Evolutionary conservation across 1,140 invertebrate genomes (phyloP).

Genomic region (Camponotus pennsylvanicus): DNA sequence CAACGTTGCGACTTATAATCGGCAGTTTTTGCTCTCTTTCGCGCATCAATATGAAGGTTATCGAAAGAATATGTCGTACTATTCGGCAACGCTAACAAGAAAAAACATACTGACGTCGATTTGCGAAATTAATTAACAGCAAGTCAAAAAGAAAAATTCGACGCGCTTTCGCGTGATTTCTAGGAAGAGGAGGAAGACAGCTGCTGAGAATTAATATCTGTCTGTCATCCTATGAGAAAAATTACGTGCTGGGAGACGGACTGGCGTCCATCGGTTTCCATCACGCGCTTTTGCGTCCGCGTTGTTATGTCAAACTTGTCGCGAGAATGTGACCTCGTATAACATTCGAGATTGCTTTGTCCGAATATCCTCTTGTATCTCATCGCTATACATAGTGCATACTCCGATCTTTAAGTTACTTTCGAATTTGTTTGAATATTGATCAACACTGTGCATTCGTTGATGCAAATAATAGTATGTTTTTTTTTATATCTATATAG

Average conservation of each 20-base stretch:
- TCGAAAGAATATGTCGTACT: constrained; percentile 18
- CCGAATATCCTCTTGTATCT: constrained; percentile 33
- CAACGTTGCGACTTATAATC: constrained; percentile 53
- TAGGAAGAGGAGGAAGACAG: neutral
- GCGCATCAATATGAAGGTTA: neutral
- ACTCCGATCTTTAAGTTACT: neutral
- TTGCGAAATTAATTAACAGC: constrained; percentile 64
- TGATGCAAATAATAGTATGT: neutral
- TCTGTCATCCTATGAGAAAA: constrained; percentile 25
- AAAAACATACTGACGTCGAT: neutral
- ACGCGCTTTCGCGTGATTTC: constrained; percentile 7
- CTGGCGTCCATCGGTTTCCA: constrained; percentile 50
- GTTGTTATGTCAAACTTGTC: constrained; percentile 50
- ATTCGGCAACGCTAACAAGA: neutral
- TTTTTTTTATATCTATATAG: neutral
- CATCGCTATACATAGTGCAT: neutral
- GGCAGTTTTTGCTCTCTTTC: neutral
- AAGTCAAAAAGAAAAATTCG: neutral
- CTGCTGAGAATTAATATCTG: constrained; percentile 59
- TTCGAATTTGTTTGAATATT: constrained; percentile 12
- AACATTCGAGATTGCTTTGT: constrained; percentile 47
- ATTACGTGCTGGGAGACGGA: constrained; percentile 12
- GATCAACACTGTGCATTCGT: too few species aligned
- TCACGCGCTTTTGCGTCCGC: constrained; percentile 51
- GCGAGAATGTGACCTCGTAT: constrained; percentile 41